These are phyloP conservation scores for Diceros bicornis DNA, from an alignment of 2,797 vertebrate species.

Conservation along the genomic window DNA sequence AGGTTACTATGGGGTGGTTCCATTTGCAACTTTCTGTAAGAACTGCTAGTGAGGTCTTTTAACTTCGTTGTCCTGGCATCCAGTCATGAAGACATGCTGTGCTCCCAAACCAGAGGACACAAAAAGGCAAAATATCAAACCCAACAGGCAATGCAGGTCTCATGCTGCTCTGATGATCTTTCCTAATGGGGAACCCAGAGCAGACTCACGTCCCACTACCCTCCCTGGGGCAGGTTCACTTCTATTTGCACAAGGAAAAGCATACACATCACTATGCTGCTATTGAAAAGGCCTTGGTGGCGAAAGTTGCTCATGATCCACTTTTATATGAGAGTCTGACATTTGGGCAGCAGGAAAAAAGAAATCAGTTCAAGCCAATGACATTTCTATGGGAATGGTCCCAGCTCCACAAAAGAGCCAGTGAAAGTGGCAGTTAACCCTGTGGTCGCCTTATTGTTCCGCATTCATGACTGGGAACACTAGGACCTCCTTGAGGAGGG, in stretches of 20 bases:
- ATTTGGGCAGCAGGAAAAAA: conserved; percentile 82
- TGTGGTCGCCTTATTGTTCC: conserved; percentile 83
- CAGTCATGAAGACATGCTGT: neutral
- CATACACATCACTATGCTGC: conserved; percentile 48
- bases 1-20: neutral
- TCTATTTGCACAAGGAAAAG: conserved; percentile 81
- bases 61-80: neutral
- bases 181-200: neutral
- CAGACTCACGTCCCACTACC: neutral
- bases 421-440: conserved; percentile 87
- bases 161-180: neutral
- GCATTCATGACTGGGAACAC: conserved; percentile 62
- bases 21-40: neutral
- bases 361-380: conserved; percentile 85
- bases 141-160: neutral
- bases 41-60: neutral
- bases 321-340: conserved; percentile 79
- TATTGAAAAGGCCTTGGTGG: conserved; percentile 72
- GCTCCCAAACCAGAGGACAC: neutral
- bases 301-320: conserved; percentile 84
- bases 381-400: conserved; percentile 87
- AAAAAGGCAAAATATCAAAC: neutral
- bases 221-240: conserved; percentile 75
- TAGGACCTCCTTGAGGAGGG: neutral
- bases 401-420: conserved; percentile 77